A percentile compares a stretch with the other conserved stretches of the same genome.
These are phyloP conservation scores for Andrena flavipes DNA, from an alignment of 2,888 invertebrate genomes.

Conservation along the genomic window DNA sequence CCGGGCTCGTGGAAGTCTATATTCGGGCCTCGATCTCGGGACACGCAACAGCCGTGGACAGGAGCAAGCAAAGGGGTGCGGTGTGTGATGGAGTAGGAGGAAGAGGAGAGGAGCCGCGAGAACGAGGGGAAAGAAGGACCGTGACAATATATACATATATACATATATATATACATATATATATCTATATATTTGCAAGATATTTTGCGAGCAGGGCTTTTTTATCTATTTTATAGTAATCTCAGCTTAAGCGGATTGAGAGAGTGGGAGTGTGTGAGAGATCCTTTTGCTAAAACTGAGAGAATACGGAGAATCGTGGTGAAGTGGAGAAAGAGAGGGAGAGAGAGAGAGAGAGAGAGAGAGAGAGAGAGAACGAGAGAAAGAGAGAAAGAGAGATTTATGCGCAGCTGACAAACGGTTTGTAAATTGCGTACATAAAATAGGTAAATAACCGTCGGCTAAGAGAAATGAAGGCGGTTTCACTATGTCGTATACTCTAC, in stretches of 20 bases:
- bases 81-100: not conserved
- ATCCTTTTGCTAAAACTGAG: slow-evolving; percentile 57
- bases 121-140: slow-evolving; percentile 61
- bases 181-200: slow-evolving; percentile 77
- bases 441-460: slow-evolving; percentile 72
- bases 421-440: slow-evolving; percentile 75
- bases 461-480: slow-evolving; percentile 70
- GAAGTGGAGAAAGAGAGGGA: slow-evolving; percentile 15
- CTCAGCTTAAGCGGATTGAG: slow-evolving; percentile 77
- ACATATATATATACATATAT: slow-evolving; percentile 65
- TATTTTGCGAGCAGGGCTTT: slow-evolving; percentile 81
- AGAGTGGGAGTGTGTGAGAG: slow-evolving; percentile 53
- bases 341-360: slow-evolving; percentile 18
- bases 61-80: not conserved
- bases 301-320: slow-evolving; percentile 43
- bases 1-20: not conserved
- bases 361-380: not conserved
- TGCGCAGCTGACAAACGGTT: slow-evolving; percentile 66
- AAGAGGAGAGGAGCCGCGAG: not conserved
- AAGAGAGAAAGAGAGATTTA: slow-evolving; percentile 23
- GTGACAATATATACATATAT: slow-evolving; percentile 79
- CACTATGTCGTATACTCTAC: slow-evolving; percentile 74
- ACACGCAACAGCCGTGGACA: not conserved
- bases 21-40: not conserved
- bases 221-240: slow-evolving; percentile 81